A percentile compares a stretch with the other conserved stretches of the same genome.
phyloP scores from a whole-genome alignment of 2,888 invertebrate species.

The Leptinotarsa peninsularis region DNA sequence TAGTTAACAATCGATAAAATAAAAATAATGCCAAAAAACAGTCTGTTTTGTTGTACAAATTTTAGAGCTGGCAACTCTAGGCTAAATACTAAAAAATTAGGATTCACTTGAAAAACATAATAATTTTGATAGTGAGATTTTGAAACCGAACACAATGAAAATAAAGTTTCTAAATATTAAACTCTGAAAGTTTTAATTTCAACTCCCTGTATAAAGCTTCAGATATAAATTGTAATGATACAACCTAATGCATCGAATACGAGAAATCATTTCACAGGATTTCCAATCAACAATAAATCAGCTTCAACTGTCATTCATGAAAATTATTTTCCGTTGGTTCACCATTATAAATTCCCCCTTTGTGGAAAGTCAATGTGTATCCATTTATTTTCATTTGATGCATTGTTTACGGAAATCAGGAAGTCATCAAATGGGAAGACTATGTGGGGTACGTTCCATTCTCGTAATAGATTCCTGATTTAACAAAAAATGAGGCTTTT shows the following conservation, averaged over 20 bases:
- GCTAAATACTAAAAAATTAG: too few relatives aligned
- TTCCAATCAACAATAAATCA: constrained; percentile 1
- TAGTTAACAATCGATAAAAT: too few relatives aligned
- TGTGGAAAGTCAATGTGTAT: background rate
- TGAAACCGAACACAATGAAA: too few relatives aligned
- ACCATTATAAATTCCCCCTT: background rate
- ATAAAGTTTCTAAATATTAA: too few relatives aligned
- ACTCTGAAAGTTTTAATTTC: too few relatives aligned
- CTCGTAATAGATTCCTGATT: background rate
- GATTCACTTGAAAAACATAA: too few relatives aligned
- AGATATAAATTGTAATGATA: too few relatives aligned
- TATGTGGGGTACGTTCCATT: background rate
- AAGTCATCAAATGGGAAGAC: background rate
- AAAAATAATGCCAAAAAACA: too few relatives aligned
- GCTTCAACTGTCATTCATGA: background rate
- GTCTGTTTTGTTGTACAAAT: too few relatives aligned
- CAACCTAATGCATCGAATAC: background rate
- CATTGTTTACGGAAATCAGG: background rate
- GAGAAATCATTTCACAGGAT: background rate
- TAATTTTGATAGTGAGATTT: too few relatives aligned
- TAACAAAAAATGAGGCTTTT: background rate
- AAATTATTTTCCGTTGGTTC: background rate
- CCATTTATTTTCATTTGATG: background rate
- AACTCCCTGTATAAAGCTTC: too few relatives aligned
- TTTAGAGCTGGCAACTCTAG: too few relatives aligned